Evolutionary conservation across 2,113 vertebrate species (phyloP), one percentile per base, ranked within the genome.

Genomic region (Alouatta palliata): DNA sequence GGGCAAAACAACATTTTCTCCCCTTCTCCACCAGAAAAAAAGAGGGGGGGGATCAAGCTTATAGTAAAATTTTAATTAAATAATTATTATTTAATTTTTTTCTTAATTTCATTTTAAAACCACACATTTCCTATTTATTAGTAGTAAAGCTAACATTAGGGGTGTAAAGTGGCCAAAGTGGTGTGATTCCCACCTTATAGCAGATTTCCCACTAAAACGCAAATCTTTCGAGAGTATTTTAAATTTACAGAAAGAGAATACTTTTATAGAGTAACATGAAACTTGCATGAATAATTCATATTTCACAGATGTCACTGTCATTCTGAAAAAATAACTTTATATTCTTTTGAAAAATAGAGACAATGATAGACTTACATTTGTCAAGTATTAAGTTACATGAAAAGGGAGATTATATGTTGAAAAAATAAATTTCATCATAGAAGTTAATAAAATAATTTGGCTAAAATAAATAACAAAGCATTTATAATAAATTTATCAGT

Each of bases 321-420:
- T 73, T 86, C 8, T 49, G 5, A n/a, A 52, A 79, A 43, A 64
- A 80, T 32, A 52, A 95, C 45, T 71, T n/a, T 35, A 12, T 64
- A 75, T 89, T 73, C 61, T 95, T 87, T 90, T 86, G 71, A 43
- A 35, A 95, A 66, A 58, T 61, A 56, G 43, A 87, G 27, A 54
- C 4, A 79, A 68, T 52, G 25, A 92, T 23, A 49, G 49, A 40
- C 19, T 75, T 35, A 40, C 14, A 40, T 75, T 35, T 95, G 30
- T 75, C 90, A 73, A 79, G 32, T 79, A 27, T 45, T 88, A 79
- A 73, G n/a, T 94, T 91, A 68, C 43, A 89, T 80, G 81, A 90
- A 92, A 25, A 90, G 25, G 35, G 30, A 47, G 64, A 80, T 56
- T 37, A 64, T 27, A 49, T 73, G 21, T 19, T 2, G 87, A 27